Percentiles rank a stretch among this genome's conserved stretches.
Evolutionary conservation across 2,797 vertebrate genomes (phyloP).

Genomic region (Sebastolobus alascanus): DNA sequence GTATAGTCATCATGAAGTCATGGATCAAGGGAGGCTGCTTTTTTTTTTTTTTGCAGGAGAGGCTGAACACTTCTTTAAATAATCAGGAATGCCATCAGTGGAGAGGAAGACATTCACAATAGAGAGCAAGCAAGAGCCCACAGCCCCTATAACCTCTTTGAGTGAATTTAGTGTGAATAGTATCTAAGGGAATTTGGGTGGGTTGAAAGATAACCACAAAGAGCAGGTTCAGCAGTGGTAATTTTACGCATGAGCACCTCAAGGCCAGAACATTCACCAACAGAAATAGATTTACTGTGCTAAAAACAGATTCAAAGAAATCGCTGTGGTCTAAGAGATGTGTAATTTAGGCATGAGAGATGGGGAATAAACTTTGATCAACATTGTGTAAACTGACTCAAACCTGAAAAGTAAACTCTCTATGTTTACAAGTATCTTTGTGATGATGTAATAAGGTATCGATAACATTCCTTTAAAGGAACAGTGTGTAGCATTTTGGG

Average conservation of each 20-base stretch:
- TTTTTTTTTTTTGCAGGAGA: not conserved
- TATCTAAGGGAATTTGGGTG: slow-evolving; percentile 38
- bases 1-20: slow-evolving; percentile 27
- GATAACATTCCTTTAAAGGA: not conserved
- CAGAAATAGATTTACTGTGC: slow-evolving; percentile 43
- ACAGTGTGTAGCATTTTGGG: not conserved
- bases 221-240: slow-evolving; percentile 32
- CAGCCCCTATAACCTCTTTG: slow-evolving; percentile 19
- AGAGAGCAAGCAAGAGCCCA: slow-evolving; percentile 7
- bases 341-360: not conserved
- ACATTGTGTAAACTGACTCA: slow-evolving; percentile 2
- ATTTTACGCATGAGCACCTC: slow-evolving; percentile 52
- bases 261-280: slow-evolving; percentile 43
- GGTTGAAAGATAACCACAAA: slow-evolving; percentile 51
- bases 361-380: slow-evolving; percentile 6
- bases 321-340: slow-evolving; percentile 19
- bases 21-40: slow-evolving; percentile 29
- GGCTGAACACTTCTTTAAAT: slow-evolving; percentile 29
- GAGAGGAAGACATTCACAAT: slow-evolving; percentile 10
- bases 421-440: not conserved
- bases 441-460: not conserved
- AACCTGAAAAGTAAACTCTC: not conserved
- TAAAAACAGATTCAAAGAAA: slow-evolving; percentile 41
- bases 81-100: slow-evolving; percentile 32
- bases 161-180: slow-evolving; percentile 52